These are phyloP conservation scores for Thryonomys swinderianus DNA, from an alignment of 2,113 vertebrate genomes.

Conservation along the genomic window DNA sequence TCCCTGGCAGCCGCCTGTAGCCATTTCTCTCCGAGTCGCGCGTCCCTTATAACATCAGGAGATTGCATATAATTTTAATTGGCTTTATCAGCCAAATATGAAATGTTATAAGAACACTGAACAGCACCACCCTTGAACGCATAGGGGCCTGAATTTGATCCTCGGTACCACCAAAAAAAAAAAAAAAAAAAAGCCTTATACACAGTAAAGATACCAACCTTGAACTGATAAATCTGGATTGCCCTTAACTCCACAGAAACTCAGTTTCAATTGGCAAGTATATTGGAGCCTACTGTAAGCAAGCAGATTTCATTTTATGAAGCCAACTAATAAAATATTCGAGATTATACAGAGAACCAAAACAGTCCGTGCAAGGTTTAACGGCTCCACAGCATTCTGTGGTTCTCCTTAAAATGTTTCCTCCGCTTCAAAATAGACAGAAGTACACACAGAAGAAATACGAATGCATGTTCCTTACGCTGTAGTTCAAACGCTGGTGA, in stretches of 20 bases:
- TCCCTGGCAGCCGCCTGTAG: neutral
- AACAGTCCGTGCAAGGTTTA: slow-evolving; percentile 29
- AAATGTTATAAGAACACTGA: slow-evolving; percentile 19
- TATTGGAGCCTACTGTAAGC: neutral
- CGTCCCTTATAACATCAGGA: neutral
- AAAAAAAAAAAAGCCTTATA: too few relatives aligned
- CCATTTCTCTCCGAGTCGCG: neutral
- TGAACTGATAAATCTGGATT: neutral
- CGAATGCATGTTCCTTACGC: neutral
- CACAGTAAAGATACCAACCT: neutral
- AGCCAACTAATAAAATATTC: slow-evolving; percentile 65
- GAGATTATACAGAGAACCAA: slow-evolving; percentile 48
- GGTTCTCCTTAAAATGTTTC: slow-evolving; percentile 14
- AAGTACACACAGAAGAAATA: slow-evolving; percentile 31
- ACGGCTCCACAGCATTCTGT: neutral
- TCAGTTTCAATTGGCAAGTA: neutral
- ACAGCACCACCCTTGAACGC: too few relatives aligned
- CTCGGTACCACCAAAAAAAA: too few relatives aligned
- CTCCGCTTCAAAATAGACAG: slow-evolving; percentile 52
- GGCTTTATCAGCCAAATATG: neutral
- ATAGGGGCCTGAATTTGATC: too few relatives aligned
- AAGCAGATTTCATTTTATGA: slow-evolving; percentile 44
- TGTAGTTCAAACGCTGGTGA: neutral
- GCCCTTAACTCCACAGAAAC: slow-evolving; percentile 18
- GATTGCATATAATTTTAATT: slow-evolving; percentile 28